Evolutionary conservation across 2,797 vertebrate species (phyloP).

Genomic region (Halcyon badia): DNA sequence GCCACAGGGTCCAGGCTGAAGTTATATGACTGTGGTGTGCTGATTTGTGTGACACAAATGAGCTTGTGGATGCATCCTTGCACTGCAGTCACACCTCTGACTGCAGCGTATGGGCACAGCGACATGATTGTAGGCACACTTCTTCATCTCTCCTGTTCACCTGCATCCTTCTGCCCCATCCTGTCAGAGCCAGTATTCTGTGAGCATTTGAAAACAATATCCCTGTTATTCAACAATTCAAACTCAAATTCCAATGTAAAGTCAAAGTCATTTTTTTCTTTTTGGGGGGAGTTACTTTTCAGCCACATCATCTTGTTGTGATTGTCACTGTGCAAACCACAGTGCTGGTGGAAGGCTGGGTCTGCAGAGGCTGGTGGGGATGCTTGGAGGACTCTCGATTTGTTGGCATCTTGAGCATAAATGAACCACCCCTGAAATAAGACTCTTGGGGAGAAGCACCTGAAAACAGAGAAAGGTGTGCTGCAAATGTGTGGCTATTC

Average conservation of each 20-base stretch:
- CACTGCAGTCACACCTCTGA: neutral
- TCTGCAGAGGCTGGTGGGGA: neutral
- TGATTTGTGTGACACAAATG: neutral
- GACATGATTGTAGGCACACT: fast-evolving
- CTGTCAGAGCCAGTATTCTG: too few relatives aligned
- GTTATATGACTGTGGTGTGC: neutral
- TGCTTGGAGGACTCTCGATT: neutral
- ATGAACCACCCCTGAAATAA: neutral
- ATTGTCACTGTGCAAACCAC: neutral
- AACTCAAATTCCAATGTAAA: neutral
- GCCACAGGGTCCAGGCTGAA: neutral
- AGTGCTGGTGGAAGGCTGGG: neutral
- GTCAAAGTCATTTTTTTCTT: neutral
- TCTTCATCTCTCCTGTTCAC: neutral
- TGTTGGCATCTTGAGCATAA: neutral
- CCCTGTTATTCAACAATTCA: neutral
- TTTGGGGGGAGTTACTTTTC: neutral
- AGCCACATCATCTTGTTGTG: neutral
- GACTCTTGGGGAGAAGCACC: neutral
- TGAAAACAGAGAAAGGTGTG: neutral
- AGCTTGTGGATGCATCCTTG: neutral
- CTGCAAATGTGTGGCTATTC: neutral
- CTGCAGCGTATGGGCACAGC: neutral
- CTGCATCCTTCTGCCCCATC: neutral
- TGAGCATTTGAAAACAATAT: neutral